A percentile compares a stretch with the other conserved stretches of the same genome.
phyloP scores from a whole-genome alignment of 2,888 invertebrate species.

The Eristalis intricaria region DNA sequence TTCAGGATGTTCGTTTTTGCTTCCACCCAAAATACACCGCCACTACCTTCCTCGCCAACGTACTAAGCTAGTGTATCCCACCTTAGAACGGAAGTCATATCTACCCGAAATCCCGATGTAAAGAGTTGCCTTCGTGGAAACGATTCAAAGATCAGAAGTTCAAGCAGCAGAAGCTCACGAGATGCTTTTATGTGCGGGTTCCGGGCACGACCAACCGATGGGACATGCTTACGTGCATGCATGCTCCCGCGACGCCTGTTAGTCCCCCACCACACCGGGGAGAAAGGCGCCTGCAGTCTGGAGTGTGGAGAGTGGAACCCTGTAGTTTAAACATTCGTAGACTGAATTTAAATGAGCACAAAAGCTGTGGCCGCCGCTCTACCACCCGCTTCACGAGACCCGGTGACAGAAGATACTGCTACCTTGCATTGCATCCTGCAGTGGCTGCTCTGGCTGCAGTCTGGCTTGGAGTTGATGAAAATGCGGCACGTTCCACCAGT shows the following conservation, averaged over 20 bases:
- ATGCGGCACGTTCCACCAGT: conserved; percentile 45
- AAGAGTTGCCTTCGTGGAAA: conserved; percentile 15
- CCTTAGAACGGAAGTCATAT: conserved; percentile 17
- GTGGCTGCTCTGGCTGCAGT: background rate
- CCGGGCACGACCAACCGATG: conserved; percentile 11
- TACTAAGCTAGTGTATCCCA: background rate
- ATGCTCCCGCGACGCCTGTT: background rate
- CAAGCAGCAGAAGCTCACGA: conserved; percentile 29
- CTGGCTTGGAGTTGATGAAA: conserved; percentile 51
- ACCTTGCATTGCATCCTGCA: conserved; percentile 31
- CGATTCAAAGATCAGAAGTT: conserved; percentile 49
- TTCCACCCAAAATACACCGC: too few species aligned
- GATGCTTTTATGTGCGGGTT: conserved; percentile 16
- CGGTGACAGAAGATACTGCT: conserved; percentile 15
- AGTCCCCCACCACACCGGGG: background rate
- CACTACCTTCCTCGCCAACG: background rate
- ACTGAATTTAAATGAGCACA: conserved; percentile 61
- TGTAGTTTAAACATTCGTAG: conserved; percentile 31
- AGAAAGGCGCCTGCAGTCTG: background rate
- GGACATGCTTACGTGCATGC: conserved; percentile 34
- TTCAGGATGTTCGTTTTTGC: background rate
- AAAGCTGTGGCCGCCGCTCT: conserved; percentile 19
- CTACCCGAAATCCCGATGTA: conserved; percentile 18
- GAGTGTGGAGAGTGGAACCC: background rate
- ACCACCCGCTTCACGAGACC: background rate